These are phyloP conservation scores for Punctoribates punctum DNA, from an alignment of 2,888 invertebrate genomes.

Conservation along the genomic window DNA sequence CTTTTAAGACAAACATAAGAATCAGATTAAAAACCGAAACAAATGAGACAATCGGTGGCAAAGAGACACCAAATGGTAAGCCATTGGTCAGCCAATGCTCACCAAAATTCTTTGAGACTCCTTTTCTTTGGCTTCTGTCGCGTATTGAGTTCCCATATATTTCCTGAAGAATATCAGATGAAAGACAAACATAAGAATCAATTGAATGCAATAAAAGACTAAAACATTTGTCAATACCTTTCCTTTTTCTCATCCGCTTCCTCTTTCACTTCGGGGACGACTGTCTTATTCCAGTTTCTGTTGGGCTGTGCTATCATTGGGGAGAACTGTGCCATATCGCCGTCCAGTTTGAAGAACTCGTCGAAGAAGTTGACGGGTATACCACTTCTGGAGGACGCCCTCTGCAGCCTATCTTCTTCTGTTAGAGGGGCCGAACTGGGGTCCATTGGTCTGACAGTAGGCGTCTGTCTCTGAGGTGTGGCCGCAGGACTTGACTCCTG, in stretches of 20 bases:
- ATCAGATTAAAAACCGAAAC: neutral
- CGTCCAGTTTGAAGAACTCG: constrained; percentile 3
- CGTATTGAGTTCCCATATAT: neutral
- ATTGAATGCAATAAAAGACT: neutral
- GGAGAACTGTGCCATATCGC: neutral
- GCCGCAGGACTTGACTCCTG: too few species aligned
- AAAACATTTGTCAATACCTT: neutral
- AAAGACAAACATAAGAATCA: neutral
- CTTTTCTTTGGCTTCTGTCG: neutral
- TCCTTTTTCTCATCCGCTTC: neutral
- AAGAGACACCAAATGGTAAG: too few species aligned
- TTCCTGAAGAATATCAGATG: neutral
- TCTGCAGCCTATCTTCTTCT: neutral
- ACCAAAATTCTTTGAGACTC: neutral
- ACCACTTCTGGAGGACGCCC: neutral
- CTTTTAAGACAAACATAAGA: constrained; percentile 6
- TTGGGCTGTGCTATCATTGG: neutral
- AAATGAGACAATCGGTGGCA: neutral
- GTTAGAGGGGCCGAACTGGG: too few species aligned
- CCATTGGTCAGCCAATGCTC: neutral
- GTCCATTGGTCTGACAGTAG: neutral
- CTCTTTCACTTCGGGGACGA: neutral
- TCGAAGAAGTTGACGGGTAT: neutral
- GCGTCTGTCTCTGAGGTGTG: too few species aligned
- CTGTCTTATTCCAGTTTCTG: neutral